Percentiles rank a stretch among this genome's conserved stretches.
phyloP scores from a whole-genome alignment of 2,113 vertebrate species.

The Gnathonemus longibarbis region DNA sequence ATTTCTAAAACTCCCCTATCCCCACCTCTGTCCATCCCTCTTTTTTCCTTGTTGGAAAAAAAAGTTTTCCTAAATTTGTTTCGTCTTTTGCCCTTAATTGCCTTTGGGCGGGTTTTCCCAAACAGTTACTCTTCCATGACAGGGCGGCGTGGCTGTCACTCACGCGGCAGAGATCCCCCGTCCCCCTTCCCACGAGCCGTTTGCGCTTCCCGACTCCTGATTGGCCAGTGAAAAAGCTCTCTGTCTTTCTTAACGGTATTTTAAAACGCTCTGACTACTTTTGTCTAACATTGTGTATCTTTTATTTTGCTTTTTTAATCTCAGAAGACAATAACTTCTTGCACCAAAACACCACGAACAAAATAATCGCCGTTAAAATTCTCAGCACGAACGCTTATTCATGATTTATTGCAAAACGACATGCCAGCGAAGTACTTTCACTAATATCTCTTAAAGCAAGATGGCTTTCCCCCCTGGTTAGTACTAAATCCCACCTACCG shows the following conservation, averaged over 20 bases:
- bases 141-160: slow-evolving; percentile 52
- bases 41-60: slow-evolving; percentile 24
- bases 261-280: neutral
- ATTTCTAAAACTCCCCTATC: slow-evolving; percentile 24
- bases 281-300: neutral
- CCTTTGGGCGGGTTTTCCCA: slow-evolving; percentile 61
- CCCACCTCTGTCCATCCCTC: slow-evolving; percentile 35
- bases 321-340: neutral
- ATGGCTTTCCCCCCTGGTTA: neutral
- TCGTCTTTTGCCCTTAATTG: slow-evolving; percentile 70
- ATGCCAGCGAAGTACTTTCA: neutral
- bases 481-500: neutral
- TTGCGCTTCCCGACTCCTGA: slow-evolving; percentile 30
- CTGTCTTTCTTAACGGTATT: slow-evolving; percentile 3
- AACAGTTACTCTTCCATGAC: slow-evolving; percentile 50
- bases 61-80: slow-evolving; percentile 60
- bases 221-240: slow-evolving; percentile 24
- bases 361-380: neutral
- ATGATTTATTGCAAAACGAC: neutral
- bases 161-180: slow-evolving; percentile 32
- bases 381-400: neutral
- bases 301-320: neutral
- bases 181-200: slow-evolving; percentile 34
- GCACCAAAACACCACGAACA: neutral
- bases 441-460: slow-evolving; percentile 11